phyloP scores from a whole-genome alignment of 2,113 vertebrate species.

The Callorhinus ursinus region DNA sequence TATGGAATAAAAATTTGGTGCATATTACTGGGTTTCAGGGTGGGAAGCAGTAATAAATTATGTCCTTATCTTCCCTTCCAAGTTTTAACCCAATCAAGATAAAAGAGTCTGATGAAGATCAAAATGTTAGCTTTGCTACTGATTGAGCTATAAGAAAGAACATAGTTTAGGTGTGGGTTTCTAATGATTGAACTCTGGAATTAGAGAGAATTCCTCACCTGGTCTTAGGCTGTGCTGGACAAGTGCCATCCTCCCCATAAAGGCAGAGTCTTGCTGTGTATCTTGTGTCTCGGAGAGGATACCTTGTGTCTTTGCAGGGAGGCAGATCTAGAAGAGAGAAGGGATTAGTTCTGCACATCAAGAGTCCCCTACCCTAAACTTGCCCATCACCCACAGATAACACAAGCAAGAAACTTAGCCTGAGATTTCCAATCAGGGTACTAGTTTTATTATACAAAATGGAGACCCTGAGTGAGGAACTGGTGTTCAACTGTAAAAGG shows the following conservation, averaged over 20 bases:
- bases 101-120: neutral
- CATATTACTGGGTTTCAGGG: neutral
- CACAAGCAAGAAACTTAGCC: neutral
- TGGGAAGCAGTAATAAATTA: neutral
- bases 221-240: neutral
- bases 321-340: neutral
- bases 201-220: neutral
- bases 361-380: too few species aligned
- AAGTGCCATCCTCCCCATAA: neutral
- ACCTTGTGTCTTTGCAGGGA: neutral
- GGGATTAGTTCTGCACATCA: too few species aligned
- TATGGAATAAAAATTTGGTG: slow-evolving; percentile 5
- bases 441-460: neutral
- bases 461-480: neutral
- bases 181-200: neutral
- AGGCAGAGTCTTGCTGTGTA: neutral
- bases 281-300: rapidly evolving
- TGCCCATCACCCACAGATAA: neutral
- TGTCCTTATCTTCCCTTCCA: neutral
- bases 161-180: neutral
- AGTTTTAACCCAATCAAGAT: neutral
- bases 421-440: neutral
- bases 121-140: neutral
- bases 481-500: neutral
- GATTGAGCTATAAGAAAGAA: neutral